Evolutionary conservation across 2,113 vertebrate genomes (phyloP).

Genomic region (Orycteropus afer): DNA sequence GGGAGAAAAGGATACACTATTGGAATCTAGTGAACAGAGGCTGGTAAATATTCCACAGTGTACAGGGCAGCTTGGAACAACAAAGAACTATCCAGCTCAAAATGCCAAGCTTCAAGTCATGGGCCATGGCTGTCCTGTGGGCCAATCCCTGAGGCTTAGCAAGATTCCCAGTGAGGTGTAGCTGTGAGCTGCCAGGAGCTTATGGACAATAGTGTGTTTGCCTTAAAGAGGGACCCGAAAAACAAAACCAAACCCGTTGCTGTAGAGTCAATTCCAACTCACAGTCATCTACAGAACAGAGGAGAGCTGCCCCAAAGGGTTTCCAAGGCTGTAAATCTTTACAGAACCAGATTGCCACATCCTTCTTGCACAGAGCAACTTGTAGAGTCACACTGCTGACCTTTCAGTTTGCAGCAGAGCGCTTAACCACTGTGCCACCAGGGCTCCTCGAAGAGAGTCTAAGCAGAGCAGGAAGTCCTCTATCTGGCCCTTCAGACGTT

Average conservation of each 20-base stretch:
- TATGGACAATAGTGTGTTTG: no score
- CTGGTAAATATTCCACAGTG: not conserved
- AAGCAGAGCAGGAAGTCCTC: not conserved
- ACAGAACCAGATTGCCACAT: not conserved
- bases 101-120: not conserved
- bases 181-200: no score
- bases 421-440: not conserved
- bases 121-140: no score
- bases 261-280: no score
- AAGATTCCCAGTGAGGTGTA: not conserved
- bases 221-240: no score
- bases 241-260: no score
- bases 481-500: not conserved
- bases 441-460: not conserved
- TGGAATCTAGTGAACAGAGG: not conserved
- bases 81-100: no score
- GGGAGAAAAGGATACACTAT: no score
- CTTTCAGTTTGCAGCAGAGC: not conserved
- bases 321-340: not conserved
- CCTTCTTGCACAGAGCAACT: not conserved
- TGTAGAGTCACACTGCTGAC: not conserved
- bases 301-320: not conserved
- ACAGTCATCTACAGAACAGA: no score
- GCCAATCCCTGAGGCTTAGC: no score
- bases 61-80: not conserved